phyloP scores from a whole-genome alignment of 2,113 vertebrate genomes.

The Lamprologus ornatipinnis region DNA sequence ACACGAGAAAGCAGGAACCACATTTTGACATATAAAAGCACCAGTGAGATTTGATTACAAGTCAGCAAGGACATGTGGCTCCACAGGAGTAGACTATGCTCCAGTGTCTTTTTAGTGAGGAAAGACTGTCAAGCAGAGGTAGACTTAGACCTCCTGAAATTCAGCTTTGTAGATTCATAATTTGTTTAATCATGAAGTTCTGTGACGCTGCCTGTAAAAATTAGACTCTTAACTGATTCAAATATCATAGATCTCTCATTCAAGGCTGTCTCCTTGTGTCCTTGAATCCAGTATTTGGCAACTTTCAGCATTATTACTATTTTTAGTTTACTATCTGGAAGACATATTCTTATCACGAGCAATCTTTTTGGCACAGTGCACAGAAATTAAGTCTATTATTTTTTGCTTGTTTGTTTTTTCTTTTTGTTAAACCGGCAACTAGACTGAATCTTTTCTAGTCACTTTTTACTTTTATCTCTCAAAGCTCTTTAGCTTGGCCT shows the following conservation, averaged over 20 bases:
- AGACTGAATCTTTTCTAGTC: not conserved
- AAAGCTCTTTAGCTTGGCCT: not conserved
- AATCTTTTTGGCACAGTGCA: not conserved
- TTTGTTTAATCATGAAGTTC: not conserved
- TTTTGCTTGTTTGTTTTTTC: not conserved
- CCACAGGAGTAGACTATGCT: not conserved
- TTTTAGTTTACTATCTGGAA: not conserved
- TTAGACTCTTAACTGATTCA: not conserved
- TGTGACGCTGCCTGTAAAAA: not conserved
- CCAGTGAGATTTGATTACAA: conserved; percentile 1
- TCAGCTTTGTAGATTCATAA: not conserved
- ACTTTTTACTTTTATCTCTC: not conserved
- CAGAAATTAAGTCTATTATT: not conserved
- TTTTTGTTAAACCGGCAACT: not conserved
- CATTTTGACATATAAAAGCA: not conserved
- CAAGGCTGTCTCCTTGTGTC: not conserved
- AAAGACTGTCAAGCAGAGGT: not conserved
- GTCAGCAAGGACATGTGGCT: not conserved
- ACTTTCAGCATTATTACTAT: not conserved
- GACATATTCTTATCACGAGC: not conserved
- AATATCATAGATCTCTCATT: not conserved
- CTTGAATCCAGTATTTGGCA: not conserved
- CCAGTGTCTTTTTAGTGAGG: not conserved
- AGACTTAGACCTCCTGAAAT: not conserved
- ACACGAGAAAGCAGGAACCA: not conserved